Percentiles rank a stretch among this genome's conserved stretches.
phyloP scores from a whole-genome alignment of 2,113 vertebrate species.

The Notarius quadriscutis region DNA sequence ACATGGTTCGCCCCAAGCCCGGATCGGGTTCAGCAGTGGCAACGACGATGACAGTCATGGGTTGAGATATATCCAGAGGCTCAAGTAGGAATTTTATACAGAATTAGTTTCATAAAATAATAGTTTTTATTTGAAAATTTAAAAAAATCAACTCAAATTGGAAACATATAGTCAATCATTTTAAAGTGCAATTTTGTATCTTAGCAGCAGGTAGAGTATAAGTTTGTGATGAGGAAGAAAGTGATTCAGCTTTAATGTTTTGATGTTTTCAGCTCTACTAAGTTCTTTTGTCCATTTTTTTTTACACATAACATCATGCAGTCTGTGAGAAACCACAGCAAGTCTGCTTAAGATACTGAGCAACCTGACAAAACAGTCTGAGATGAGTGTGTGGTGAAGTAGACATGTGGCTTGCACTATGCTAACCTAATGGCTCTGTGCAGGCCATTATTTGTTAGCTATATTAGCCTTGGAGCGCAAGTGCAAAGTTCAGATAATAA shows the following conservation, averaged over 20 bases:
- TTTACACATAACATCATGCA: background rate
- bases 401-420: background rate
- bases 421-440: background rate
- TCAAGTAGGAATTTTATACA: background rate
- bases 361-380: background rate
- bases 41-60: too few species aligned
- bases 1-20: too few species aligned
- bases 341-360: background rate
- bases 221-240: background rate
- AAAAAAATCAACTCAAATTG: background rate
- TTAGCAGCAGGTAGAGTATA: background rate
- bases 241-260: background rate
- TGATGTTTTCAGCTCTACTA: background rate
- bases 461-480: background rate
- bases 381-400: background rate
- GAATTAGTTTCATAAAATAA: background rate
- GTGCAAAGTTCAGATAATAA: background rate
- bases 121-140: background rate
- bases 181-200: background rate
- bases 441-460: background rate
- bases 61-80: background rate
- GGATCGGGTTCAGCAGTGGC: too few species aligned
- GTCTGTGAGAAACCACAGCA: background rate
- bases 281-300: background rate
- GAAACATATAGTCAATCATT: background rate